Conservation (phyloP, 2,888 invertebrate genomes). For the Crepidodera aurea region DNA sequence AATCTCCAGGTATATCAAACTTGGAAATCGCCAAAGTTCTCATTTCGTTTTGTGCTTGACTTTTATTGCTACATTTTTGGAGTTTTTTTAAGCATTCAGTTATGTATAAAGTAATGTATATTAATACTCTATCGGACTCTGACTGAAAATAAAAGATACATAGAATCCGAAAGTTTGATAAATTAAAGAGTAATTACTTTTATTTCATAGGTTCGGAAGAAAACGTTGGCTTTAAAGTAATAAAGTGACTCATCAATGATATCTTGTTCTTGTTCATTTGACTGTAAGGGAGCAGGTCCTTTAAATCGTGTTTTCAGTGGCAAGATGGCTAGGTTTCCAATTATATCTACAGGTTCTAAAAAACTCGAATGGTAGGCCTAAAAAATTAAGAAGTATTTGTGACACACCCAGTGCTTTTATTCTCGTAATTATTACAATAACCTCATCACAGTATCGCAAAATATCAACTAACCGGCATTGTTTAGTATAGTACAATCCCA, state of each 20-base stretch:
- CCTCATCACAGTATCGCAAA: not conserved
- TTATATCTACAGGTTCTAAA: constrained; percentile 72
- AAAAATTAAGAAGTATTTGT: constrained; percentile 45
- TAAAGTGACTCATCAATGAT: constrained; percentile 97
- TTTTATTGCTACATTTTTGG: constrained; percentile 89
- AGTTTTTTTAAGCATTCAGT: constrained; percentile 96
- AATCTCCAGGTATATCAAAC: constrained; percentile 96
- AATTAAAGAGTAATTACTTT: constrained; percentile 71
- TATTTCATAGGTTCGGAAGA: constrained; percentile 98
- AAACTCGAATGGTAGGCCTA: constrained; percentile 97
- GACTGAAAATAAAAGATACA: constrained; percentile 69
- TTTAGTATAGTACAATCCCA: too few species aligned
- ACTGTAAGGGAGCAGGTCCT: constrained; percentile 86
- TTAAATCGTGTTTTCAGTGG: constrained; percentile 90
- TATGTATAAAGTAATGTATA: constrained; percentile 96
- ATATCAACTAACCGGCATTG: constrained; percentile 10
- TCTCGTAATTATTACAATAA: not conserved
- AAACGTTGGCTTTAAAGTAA: constrained; percentile 98
- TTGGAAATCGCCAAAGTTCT: constrained; percentile 92
- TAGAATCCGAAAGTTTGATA: not conserved
- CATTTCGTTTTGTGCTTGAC: constrained; percentile 94
- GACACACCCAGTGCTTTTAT: constrained; percentile 4
- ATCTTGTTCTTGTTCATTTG: constrained; percentile 73
- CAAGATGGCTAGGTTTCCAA: constrained; percentile 93
- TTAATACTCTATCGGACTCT: constrained; percentile 94